Percentiles rank a stretch among this genome's conserved stretches.
phyloP scores from a whole-genome alignment of 2,888 invertebrate species.

The Caenorhabditis uteleia region DNA sequence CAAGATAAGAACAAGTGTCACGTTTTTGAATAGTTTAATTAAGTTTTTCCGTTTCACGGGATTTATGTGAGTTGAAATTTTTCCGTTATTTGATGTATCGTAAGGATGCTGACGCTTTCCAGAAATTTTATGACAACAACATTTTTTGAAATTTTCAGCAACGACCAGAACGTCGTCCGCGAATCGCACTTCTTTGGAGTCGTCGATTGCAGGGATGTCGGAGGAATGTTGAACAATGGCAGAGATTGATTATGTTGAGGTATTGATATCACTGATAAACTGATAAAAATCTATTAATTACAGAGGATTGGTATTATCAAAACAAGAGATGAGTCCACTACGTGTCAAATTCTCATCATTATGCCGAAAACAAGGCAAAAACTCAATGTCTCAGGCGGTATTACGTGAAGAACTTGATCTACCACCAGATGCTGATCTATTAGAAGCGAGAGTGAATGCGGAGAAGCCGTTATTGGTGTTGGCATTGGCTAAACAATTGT shows the following conservation, averaged over 20 bases:
- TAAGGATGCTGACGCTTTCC: too few species aligned
- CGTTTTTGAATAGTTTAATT: too few species aligned
- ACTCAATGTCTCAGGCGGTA: slow-evolving; percentile 88
- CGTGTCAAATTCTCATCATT: slow-evolving; percentile 88
- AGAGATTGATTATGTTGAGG: slow-evolving; percentile 90
- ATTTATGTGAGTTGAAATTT: too few species aligned
- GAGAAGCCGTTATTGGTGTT: slow-evolving; percentile 74
- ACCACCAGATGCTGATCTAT: slow-evolving; percentile 29
- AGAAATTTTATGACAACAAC: too few species aligned
- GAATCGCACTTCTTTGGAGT: slow-evolving; percentile 89
- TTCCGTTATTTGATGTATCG: too few species aligned
- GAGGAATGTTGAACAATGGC: slow-evolving; percentile 95
- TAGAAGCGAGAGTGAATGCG: slow-evolving; percentile 35
- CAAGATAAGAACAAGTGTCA: too few species aligned
- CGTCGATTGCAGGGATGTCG: slow-evolving; percentile 89
- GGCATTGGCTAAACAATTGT: slow-evolving; percentile 94
- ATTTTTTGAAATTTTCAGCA: slow-evolving; percentile 73
- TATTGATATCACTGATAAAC: too few species aligned
- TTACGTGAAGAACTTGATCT: slow-evolving; percentile 81
- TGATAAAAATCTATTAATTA: too few species aligned
- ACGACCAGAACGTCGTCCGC: slow-evolving; percentile 84
- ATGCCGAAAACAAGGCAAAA: slow-evolving; percentile 88
- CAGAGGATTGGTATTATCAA: slow-evolving; percentile 47
- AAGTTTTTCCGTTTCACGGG: too few species aligned
- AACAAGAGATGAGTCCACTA: slow-evolving; percentile 51